Base-by-base conservation (phyloP, 2,797 vertebrate genomes). In the Pantherophis alleghaniensis region DNA sequence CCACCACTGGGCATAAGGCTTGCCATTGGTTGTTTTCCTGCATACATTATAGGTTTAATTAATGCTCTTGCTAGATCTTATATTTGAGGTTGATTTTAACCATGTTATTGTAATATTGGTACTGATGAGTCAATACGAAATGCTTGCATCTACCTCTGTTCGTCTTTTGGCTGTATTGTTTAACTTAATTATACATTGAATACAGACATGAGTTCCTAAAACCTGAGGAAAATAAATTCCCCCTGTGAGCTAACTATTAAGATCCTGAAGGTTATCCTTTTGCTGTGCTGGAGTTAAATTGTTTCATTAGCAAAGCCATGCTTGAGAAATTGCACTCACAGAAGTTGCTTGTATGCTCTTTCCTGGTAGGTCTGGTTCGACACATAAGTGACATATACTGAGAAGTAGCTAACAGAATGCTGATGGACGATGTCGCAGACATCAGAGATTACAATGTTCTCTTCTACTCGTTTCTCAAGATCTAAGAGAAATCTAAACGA, bases 281-380 rank as follows among this genome's bases (percentile, higher is more conserved):
- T 66, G 10, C 16, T 60, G 12, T 69, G 79, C 26, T 69, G 86
- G 28, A 90, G 2, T 4, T 2, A 0, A 88, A 9, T 91, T 28
- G 10, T 93, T 87, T 91, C 22, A 47, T 60, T 88, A 95, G 66
- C 4, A 91, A 91, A 56, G 51, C 13, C 32, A 92, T 42, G 83
- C 69, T 89, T 69, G 92, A 93, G 87, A 0, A 0, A 42, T 55
- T 42, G 91, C 95, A 98, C 99, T 98, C 96, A 99, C 99, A 99
- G 97, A 96, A 99, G 98, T 95, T 99, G 98, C 91, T 99, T 98
- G 97, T 99, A 99, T 95, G 99, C 98, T 96, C 99, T 98, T 96
- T 99, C 99, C 97, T 99, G 99, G 97, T 99, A 99, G 51, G 97
- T 99, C 98, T 99, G 99, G 97, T 99, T 99, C 95, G 99, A 99